Evolutionary conservation across 2,888 invertebrate species (phyloP), one percentile per base, ranked within the genome.

Genomic region (Aleiodes alternator): DNA sequence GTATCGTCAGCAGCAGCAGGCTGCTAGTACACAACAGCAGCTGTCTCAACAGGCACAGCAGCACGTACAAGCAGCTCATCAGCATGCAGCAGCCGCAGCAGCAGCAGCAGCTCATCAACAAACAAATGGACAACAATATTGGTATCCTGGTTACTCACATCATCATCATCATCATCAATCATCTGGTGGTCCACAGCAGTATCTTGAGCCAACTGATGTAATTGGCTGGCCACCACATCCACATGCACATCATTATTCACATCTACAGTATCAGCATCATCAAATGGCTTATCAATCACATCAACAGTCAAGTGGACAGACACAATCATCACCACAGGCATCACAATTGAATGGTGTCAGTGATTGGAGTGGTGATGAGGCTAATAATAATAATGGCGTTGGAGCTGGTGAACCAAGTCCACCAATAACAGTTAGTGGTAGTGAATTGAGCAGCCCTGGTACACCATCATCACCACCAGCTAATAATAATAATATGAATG

Each of bases 1-100:
- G 90, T 94, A 94, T 90, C 92, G 93, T 87, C 93, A 93, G 89
- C 94, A 93, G 87, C 85, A 84, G 79, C 81, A 92, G 91, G 50
- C 82, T 16, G 74, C 78, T 8, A 77, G 78, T 51, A 75, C 72
- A 90, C 91, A 43, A 9, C 43, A 75, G 43, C 73, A 69, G 16
- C 23, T 78, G 69, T 70, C 77, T 0, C 82, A 78, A 38, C 80
- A 76, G 69, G 72, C 75, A 7, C 81, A 79, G 61, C 81, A 80
- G 66, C 81, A 79, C 69, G 75, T 77, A 16, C 79, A 78, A 23
- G 78, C 79, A n/a, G 79, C 78, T n/a, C 80, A 81, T 73, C 78
- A 29, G 72, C 80, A 55, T 85, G 90, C 87, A 89, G 92, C 87
- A 3, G 31, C 31, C 3, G 31, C 31, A 4, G n/a, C 23, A 23